Base-by-base conservation (phyloP, 2,797 vertebrate species). In the Alectoris magna region DNA sequence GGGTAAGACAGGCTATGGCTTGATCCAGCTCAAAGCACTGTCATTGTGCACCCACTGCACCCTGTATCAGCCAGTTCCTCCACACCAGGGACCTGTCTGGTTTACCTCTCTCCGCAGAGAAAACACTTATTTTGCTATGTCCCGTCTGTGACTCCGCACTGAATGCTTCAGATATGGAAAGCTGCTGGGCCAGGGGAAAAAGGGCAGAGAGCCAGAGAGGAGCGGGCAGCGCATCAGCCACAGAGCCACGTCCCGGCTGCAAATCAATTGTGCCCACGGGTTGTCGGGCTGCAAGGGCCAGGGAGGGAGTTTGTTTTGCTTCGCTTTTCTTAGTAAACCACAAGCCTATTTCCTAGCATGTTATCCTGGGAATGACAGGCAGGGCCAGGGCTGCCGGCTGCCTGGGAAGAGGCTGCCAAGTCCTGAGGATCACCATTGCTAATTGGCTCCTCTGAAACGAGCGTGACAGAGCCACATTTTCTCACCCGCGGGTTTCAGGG, bases 281-380 rank as follows among this genome's bases (percentile, higher is more conserved):
- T 96, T 96, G 92, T 87, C 74, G 76, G 78, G 95, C 84, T 90
- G 93, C 93, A 95, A 92, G 86, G 71, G 83, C 56, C 0, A 53
- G 24, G 68, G 71, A 92, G 31, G 48, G 71, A 90, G 91, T 81
- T 90, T 84, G 76, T 91, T 91, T 92, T 87, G 87, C 60, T 95
- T 93, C 89, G 87, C 95, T 96, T 96, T 96, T 96, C 95, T 96
- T 96, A 96, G 92, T 39, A 96, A 95, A 74, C 93, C 95, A 93
- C 89, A 84, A 94, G 89, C 73, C 70, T 83, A 93, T 94, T 95
- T 96, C 92, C 93, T 94, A 95, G 90, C 93, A 95, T 82, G 22
- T 92, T 92, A 91, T 90, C 77, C 93, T 3, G 3, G 91, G 95
- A 92, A 95, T 82, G 93, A 95, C 87, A 95, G 82, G 89, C 94